Conservation (phyloP, 2,888 invertebrate genomes). For the Eupithecia inturbata region DNA sequence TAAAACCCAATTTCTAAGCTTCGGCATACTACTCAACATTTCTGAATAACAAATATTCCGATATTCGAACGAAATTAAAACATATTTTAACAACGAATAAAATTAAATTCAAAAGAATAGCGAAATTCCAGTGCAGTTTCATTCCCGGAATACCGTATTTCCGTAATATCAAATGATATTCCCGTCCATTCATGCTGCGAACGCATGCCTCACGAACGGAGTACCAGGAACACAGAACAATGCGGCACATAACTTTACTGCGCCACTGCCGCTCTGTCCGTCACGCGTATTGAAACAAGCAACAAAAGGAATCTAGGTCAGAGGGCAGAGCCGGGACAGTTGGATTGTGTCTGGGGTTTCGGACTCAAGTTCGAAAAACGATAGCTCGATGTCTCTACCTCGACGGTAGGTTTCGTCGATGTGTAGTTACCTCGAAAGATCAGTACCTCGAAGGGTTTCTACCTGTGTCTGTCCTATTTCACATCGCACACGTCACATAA, state of each 20-base stretch:
- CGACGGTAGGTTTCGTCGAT: no score
- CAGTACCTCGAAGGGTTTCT: no score
- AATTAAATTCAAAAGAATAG: background rate
- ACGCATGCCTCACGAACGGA: background rate
- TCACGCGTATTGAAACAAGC: constrained; percentile 13
- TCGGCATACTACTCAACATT: background rate
- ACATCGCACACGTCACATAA: no score
- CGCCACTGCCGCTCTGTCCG: constrained; percentile 9
- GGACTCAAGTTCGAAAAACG: no score
- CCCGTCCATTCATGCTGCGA: background rate
- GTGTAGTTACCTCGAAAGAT: no score
- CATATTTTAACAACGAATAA: background rate
- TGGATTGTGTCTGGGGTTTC: background rate
- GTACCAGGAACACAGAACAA: constrained; percentile 18
- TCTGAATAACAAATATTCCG: background rate
- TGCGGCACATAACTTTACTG: constrained; percentile 25
- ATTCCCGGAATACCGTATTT: background rate
- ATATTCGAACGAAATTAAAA: background rate
- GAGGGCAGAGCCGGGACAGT: background rate
- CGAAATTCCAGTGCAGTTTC: background rate
- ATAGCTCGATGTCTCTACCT: no score
- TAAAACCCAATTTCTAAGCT: background rate
- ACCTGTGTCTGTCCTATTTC: no score
- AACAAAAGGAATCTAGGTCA: constrained; percentile 3
- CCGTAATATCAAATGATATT: background rate